A percentile compares a stretch with the other conserved stretches of the same genome.
Conservation (phyloP, 1,140 invertebrate genomes). For the Nilaparvata lugens region DNA sequence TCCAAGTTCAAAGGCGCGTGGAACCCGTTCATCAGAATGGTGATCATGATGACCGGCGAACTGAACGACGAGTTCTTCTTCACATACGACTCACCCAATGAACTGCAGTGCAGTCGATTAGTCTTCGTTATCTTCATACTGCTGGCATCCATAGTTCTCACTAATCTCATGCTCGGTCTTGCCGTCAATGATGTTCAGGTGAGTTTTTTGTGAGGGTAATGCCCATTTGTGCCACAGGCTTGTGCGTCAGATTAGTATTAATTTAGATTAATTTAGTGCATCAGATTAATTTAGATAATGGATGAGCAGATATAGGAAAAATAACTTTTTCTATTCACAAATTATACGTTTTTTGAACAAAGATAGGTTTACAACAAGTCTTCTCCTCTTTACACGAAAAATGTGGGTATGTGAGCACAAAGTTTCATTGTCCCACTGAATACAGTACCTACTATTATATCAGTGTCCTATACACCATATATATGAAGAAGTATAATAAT, state of each 20-base stretch:
- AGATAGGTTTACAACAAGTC: too few relatives aligned
- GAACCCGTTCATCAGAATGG: constrained; percentile 38
- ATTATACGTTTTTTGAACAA: too few relatives aligned
- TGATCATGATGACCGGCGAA: constrained; percentile 49
- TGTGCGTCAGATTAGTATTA: constrained; percentile 7
- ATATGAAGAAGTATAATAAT: too few relatives aligned
- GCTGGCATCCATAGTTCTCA: constrained; percentile 34
- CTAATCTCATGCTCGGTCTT: constrained; percentile 37
- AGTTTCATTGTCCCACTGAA: too few relatives aligned
- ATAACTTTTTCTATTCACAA: too few relatives aligned
- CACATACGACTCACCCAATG: constrained; percentile 37
- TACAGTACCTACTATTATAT: too few relatives aligned
- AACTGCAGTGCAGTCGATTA: constrained; percentile 23
- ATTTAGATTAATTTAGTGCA: background rate
- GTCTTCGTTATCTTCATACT: constrained; percentile 30
- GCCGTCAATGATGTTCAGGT: constrained; percentile 34
- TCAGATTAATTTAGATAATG: background rate
- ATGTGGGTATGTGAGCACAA: too few relatives aligned
- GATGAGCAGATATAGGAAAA: too few relatives aligned
- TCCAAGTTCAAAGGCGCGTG: constrained; percentile 36
- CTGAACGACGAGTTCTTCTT: constrained; percentile 22
- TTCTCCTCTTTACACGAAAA: too few relatives aligned
- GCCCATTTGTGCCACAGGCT: constrained; percentile 5
- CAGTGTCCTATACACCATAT: too few relatives aligned
- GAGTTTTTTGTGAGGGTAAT: constrained; percentile 22